These are phyloP conservation scores for Saxidomus purpurata DNA, from an alignment of 1,140 invertebrate genomes.

Conservation along the genomic window DNA sequence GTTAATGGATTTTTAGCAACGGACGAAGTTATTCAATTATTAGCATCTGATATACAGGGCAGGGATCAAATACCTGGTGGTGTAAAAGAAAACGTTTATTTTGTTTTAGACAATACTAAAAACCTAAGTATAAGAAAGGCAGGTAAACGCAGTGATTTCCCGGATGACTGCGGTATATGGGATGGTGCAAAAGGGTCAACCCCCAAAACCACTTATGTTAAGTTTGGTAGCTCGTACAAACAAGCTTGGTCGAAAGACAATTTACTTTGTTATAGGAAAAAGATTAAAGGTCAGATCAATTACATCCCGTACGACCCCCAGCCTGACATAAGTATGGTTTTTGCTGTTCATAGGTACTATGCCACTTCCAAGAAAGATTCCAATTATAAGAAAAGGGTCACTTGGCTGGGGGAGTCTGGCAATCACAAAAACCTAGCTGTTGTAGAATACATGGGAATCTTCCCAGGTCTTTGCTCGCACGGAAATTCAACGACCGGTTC, in stretches of 20 bases:
- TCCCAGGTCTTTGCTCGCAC: constrained; percentile 22
- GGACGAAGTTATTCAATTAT: background rate
- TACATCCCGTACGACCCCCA: background rate
- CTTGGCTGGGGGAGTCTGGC: constrained; percentile 8
- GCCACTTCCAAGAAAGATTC: background rate
- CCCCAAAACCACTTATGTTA: constrained; percentile 15
- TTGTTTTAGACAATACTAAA: constrained; percentile 13
- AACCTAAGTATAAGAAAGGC: background rate
- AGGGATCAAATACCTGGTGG: background rate
- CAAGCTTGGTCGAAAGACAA: background rate
- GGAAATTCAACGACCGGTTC: background rate
- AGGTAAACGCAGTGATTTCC: background rate
- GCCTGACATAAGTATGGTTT: background rate
- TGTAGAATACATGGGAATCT: constrained; percentile 40
- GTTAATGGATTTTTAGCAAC: background rate
- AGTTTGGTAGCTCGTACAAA: background rate
- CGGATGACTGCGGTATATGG: constrained; percentile 48
- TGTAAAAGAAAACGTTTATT: constrained; percentile 13
- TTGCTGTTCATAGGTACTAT: constrained; percentile 27
- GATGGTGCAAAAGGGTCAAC: background rate
- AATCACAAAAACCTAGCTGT: constrained; percentile 6
- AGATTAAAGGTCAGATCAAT: background rate
- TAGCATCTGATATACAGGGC: background rate
- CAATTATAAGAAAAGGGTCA: constrained; percentile 26
- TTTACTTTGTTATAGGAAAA: background rate